These are phyloP conservation scores for Scaptodrosophila latifasciaeformis DNA, from an alignment of 2,888 invertebrate species.

Conservation along the genomic window DNA sequence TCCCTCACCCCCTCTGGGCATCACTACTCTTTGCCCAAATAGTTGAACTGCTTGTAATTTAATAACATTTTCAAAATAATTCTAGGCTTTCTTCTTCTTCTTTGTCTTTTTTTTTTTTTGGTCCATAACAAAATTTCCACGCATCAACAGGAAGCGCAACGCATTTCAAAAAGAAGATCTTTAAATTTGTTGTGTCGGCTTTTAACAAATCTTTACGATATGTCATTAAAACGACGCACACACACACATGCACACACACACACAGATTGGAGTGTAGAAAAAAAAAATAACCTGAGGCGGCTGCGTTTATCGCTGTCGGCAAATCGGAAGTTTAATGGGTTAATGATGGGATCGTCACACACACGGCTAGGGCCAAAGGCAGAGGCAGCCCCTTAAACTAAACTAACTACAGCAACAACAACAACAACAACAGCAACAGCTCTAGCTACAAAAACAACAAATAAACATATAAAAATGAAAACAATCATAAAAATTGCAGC, in stretches of 20 bases:
- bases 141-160: slow-evolving; percentile 56
- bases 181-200: slow-evolving; percentile 38
- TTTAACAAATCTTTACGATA: slow-evolving; percentile 69
- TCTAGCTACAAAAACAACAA: slow-evolving; percentile 33
- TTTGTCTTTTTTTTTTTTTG: not conserved
- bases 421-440: slow-evolving; percentile 3
- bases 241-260: slow-evolving; percentile 11
- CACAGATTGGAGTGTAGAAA: slow-evolving; percentile 22
- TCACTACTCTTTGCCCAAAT: no score
- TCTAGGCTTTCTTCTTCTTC: not conserved
- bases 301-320: slow-evolving; percentile 66
- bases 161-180: slow-evolving; percentile 56
- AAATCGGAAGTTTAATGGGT: slow-evolving; percentile 69
- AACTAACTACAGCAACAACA: not conserved
- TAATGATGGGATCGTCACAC: slow-evolving; percentile 52
- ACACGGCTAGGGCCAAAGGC: slow-evolving; percentile 9
- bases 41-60: not conserved
- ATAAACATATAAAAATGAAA: slow-evolving; percentile 63
- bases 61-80: not conserved
- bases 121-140: slow-evolving; percentile 46
- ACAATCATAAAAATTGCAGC: slow-evolving; percentile 66
- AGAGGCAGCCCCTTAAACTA: slow-evolving; percentile 1
- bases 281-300: slow-evolving; percentile 7
- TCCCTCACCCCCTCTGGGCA: no score
- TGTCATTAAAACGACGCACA: slow-evolving; percentile 55